phyloP scores from a whole-genome alignment of 2,888 invertebrate genomes.

The Leucophenga maculata region DNA sequence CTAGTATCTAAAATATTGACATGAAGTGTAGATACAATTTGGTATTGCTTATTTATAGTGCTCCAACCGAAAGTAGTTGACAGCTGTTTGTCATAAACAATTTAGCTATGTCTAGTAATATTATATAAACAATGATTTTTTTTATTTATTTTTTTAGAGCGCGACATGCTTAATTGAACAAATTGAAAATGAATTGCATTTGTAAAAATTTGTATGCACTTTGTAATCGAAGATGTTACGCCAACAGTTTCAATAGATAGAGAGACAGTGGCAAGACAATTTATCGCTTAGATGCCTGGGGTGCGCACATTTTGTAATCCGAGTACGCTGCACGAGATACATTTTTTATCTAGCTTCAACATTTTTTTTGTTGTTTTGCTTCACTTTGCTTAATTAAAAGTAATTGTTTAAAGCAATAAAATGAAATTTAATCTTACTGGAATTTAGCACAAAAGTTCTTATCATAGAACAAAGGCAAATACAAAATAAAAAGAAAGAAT shows the following conservation, averaged over 20 bases:
- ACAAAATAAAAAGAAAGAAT: background rate
- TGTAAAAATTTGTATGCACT: conserved; percentile 39
- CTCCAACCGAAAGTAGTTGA: conserved; percentile 24
- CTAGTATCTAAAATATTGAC: no score
- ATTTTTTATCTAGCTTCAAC: conserved; percentile 40
- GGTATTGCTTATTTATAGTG: background rate
- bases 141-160: conserved; percentile 24
- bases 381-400: conserved; percentile 2
- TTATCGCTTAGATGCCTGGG: background rate
- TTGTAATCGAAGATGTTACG: conserved; percentile 16
- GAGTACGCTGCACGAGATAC: conserved; percentile 45
- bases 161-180: conserved; percentile 21
- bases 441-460: background rate
- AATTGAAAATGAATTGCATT: conserved; percentile 29
- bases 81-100: conserved; percentile 50
- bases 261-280: no score
- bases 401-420: background rate
- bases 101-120: background rate
- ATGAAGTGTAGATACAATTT: background rate
- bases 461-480: background rate
- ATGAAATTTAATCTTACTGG: background rate
- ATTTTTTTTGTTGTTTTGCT: no score
- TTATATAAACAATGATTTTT: conserved; percentile 8
- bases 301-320: conserved; percentile 44
- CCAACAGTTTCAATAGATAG: background rate